Base-by-base conservation (phyloP, 2,888 invertebrate species). In the Lottia scabra region DNA sequence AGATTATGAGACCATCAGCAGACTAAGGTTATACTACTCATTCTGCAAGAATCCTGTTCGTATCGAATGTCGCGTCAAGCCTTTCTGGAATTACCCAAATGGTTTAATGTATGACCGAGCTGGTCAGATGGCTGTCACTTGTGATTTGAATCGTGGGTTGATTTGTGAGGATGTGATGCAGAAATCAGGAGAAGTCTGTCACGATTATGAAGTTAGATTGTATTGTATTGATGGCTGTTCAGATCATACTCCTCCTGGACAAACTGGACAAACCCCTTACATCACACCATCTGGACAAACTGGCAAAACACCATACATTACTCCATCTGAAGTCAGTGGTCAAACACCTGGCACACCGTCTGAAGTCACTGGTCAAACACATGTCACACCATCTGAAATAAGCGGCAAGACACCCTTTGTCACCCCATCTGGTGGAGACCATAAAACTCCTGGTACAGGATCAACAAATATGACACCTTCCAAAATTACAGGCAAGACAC, bases 31-130 rank as follows among this genome's bases (percentile, higher is more conserved):
- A 10, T 70, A 79, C 16, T 84, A 84, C 67, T 69, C 81, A 5
- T 86, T 82, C 81, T 85, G 86, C 68, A 81, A 79, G 38, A 79
- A 83, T 75, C 79, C 81, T 19, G 91, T 90, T 2, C 92, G 93
- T 76, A 94, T 96, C 72, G 93, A 93, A 86, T 96, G 96, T 83
- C 92, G 95, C 56, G 94, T 94, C 0, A 92, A 93, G 0, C 91
- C 90, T 0, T 91, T 91, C 0, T 93, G 94, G 82, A 90, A 91
- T 71, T 89, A 91, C 0, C 91, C 93, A 0, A 94, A 94, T 80
- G 79, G 80, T n/a, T 70, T 74, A 12, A 81, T 82, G 2, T 81
- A 81, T 64, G 76, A 80, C 10, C 70, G 76, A n/a, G 92, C 93
- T 68, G 94, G 94, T 12, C 93, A 93, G 0, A 92, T 95, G 70